Percentiles rank a stretch among this genome's conserved stretches.
Evolutionary conservation across 2,797 vertebrate genomes (phyloP).

Genomic region (Microtus agrestis): DNA sequence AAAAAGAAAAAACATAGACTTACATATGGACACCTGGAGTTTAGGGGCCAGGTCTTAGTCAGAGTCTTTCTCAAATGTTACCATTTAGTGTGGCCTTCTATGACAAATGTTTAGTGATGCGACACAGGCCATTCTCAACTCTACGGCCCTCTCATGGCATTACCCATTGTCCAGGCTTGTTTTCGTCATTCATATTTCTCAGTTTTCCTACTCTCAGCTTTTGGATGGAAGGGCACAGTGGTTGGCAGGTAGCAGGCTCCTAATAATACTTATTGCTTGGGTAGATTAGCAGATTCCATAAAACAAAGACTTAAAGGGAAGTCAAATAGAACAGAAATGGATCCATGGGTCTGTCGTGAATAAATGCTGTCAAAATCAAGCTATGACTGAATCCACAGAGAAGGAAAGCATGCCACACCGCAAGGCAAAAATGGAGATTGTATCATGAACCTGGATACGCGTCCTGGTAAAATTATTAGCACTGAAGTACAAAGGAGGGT

Average conservation of each 20-base stretch:
- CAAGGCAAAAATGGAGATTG: conserved; percentile 5
- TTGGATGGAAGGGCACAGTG: not conserved
- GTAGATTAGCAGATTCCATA: conserved; percentile 18
- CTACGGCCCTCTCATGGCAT: not conserved
- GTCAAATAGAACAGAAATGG: not conserved
- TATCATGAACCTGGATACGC: conserved; percentile 2
- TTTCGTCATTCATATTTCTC: not conserved
- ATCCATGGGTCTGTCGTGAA: not conserved
- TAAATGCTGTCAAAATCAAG: conserved; percentile 48
- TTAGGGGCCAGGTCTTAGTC: not conserved
- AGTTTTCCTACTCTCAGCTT: not conserved
- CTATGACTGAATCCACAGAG: conserved; percentile 10
- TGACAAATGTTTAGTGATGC: not conserved
- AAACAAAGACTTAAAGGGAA: not conserved
- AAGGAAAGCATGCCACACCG: not conserved
- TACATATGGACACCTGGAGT: not conserved
- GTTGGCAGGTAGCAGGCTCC: not conserved
- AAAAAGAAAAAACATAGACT: not conserved
- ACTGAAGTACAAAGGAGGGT: not conserved
- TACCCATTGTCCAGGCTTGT: not conserved
- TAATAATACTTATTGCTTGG: conserved; percentile 22
- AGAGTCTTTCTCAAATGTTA: not conserved
- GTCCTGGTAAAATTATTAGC: conserved; percentile 23
- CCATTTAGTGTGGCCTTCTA: not conserved
- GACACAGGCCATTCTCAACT: not conserved